A percentile compares a stretch with the other conserved stretches of the same genome.
phyloP scores from a whole-genome alignment of 1,140 invertebrate genomes.

The Drosophila parvula region DNA sequence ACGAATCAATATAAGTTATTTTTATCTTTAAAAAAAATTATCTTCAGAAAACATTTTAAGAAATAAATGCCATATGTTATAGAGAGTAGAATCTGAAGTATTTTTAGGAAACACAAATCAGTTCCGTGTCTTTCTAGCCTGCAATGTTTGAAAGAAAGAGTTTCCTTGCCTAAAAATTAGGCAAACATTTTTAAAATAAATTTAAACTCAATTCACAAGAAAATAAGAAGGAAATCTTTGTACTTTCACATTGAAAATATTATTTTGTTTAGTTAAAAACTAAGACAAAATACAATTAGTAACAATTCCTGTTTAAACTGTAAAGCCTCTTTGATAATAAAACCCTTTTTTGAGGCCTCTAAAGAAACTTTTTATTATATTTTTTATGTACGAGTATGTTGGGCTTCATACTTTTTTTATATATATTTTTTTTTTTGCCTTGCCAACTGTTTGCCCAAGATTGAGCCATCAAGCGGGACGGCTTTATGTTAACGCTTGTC shows the following conservation, averaged over 20 bases:
- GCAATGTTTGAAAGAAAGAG: neutral
- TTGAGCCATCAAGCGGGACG: constrained; percentile 33
- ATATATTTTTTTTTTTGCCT: constrained; percentile 16
- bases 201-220: neutral
- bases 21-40: neutral
- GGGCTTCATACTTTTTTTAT: neutral
- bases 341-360: neutral
- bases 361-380: neutral
- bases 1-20: neutral
- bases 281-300: neutral
- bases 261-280: neutral
- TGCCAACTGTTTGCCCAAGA: constrained; percentile 53
- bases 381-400: neutral
- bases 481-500: constrained; percentile 73
- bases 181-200: neutral
- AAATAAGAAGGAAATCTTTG: too few species aligned
- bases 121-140: too few species aligned
- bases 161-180: neutral
- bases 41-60: neutral
- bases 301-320: constrained; percentile 1
- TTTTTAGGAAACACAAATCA: neutral
- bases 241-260: neutral
- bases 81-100: neutral
- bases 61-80: neutral
- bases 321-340: neutral